Evolutionary conservation across 2,797 vertebrate species (phyloP), one percentile per base, ranked within the genome.

Genomic region (Sarcophilus harrisii): DNA sequence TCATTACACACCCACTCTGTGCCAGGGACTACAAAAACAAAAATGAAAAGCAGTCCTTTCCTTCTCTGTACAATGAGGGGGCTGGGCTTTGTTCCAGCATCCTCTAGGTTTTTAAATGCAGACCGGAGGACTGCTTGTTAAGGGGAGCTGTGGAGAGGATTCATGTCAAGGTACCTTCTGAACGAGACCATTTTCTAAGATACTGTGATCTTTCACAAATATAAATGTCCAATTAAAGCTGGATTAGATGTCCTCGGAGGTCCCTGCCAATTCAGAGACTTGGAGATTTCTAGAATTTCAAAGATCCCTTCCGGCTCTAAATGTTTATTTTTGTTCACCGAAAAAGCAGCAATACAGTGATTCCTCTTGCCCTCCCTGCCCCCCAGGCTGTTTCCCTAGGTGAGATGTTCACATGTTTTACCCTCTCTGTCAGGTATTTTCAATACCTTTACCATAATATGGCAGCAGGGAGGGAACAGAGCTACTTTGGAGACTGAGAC

Each of bases 401-500:
- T 38, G 57, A 94, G n/a, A 45, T 91, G 52, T 32, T 96, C 92
- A 38, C n/a, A 81, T 81, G 73, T 81, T 81, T 29, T 45, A 27
- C n/a, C 18, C 66, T 97, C 38, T 52, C 29, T 3, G 24, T 62
- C 54, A 32, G 58, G 87, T 32, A 87, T 92, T 57, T 45, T 9
- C 57, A 95, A 16, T 93, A 45, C 73, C 91, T 90, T 93, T 96
- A 94, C 38, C 92, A 5, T 96, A 58, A 16, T 54, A 18, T 93
- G 93, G 8, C 59, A 91, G 52, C 16, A 95, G 52, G 38, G 95
- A 93, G 55, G 16, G 32, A 92, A 94, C 91, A 91, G 87, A 29
- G 73, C 0, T 28, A 90, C 73, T 92, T 91, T 93, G 55, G 92
- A 96, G 93, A 45, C 30, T 73, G n/a, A 95, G 60, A 91, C 16